Evolutionary conservation across 2,113 vertebrate genomes (phyloP).

Genomic region (Gnathonemus echidnorhynchus): DNA sequence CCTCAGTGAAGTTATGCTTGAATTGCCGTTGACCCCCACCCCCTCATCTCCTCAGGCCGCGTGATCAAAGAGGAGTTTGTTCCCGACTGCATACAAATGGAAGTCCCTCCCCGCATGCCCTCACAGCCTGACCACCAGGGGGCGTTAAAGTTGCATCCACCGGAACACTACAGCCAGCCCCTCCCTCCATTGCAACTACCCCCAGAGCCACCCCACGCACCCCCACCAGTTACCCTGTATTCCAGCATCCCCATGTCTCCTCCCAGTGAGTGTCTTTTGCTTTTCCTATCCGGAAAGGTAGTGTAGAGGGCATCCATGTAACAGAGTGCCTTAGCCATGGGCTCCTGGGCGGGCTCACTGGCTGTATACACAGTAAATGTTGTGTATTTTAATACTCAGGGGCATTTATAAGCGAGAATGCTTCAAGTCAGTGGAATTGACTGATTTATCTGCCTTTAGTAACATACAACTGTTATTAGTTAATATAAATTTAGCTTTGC

Average conservation of each 20-base stretch:
- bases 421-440: not conserved
- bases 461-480: not conserved
- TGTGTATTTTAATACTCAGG: not conserved
- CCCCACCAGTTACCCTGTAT: slow-evolving; percentile 46
- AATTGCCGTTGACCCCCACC: not conserved
- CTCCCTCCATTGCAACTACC: slow-evolving; percentile 49
- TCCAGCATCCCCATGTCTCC: slow-evolving; percentile 57
- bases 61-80: slow-evolving; percentile 63
- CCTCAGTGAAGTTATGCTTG: not conserved
- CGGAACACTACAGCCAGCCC: slow-evolving; percentile 53
- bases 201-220: slow-evolving; percentile 42
- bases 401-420: not conserved
- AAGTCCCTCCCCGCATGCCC: slow-evolving; percentile 45
- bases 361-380: not conserved
- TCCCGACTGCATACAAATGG: slow-evolving; percentile 56
- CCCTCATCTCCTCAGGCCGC: slow-evolving; percentile 33
- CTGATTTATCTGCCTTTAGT: not conserved
- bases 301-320: not conserved
- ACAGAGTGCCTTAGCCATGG: not conserved
- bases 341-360: not conserved
- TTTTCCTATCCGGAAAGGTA: not conserved
- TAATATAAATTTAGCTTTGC: not conserved
- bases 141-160: slow-evolving; percentile 27
- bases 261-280: slow-evolving; percentile 37
- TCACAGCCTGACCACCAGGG: slow-evolving; percentile 44